These are phyloP conservation scores for Tipula lateralis DNA, from an alignment of 2,888 invertebrate genomes.

Conservation along the genomic window DNA sequence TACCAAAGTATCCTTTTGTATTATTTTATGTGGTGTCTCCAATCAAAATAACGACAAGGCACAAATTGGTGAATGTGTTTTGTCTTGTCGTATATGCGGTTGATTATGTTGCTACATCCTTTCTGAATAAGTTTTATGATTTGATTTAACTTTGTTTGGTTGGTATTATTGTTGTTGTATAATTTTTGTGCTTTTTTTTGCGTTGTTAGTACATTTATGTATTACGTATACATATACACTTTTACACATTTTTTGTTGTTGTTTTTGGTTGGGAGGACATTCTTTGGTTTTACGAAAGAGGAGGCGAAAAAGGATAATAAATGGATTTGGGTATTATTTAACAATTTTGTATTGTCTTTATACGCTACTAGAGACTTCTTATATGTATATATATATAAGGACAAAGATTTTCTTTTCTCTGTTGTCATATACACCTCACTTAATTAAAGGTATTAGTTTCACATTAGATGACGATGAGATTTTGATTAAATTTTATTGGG, in stretches of 20 bases:
- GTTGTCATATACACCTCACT: not conserved
- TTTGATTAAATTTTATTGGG: conserved; percentile 4
- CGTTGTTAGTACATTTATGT: not conserved
- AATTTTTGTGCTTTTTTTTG: not conserved
- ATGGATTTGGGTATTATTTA: not conserved
- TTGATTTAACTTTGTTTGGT: not conserved
- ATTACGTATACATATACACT: too few relatives aligned
- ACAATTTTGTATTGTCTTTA: not conserved
- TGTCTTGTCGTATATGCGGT: not conserved
- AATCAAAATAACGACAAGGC: not conserved
- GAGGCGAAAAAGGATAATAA: not conserved
- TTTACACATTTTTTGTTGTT: not conserved
- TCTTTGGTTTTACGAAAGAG: not conserved
- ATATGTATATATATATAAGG: not conserved
- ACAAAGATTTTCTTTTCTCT: not conserved
- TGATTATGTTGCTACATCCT: not conserved
- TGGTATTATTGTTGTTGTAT: not conserved
- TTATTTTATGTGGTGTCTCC: not conserved
- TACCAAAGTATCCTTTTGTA: not conserved
- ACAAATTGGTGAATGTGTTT: not conserved
- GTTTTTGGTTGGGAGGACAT: not conserved
- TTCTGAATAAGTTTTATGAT: not conserved
- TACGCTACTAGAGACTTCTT: not conserved
- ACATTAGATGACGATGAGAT: not conserved
- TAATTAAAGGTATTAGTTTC: conserved; percentile 19